Evolutionary conservation across 2,797 vertebrate species (phyloP).

Genomic region (Clamator glandarius): DNA sequence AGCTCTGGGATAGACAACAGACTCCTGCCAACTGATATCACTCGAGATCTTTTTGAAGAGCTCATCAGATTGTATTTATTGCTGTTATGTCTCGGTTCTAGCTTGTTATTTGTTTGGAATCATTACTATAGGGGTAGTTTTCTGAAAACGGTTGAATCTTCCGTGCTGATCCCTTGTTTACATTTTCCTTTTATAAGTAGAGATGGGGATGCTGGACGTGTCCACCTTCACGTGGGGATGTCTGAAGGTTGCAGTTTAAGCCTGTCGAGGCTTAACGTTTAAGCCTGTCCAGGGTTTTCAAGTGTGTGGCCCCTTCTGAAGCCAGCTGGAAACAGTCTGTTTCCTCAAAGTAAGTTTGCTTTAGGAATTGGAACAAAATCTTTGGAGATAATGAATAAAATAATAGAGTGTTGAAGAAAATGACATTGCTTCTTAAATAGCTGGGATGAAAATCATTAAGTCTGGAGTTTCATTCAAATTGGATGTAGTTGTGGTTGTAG

Average conservation of each 20-base stretch:
- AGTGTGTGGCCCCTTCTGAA: constrained; percentile 67
- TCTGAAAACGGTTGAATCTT: neutral
- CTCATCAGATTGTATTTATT: constrained; percentile 14
- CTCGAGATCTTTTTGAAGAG: constrained; percentile 54
- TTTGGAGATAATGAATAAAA: constrained; percentile 78
- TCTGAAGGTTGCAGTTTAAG: neutral
- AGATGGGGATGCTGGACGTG: neutral
- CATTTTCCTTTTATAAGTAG: neutral
- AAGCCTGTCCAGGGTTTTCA: constrained; percentile 49
- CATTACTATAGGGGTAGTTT: neutral
- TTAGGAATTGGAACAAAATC: constrained; percentile 76
- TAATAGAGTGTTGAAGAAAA: constrained; percentile 78
- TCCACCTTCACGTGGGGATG: neutral
- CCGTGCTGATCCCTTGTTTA: neutral
- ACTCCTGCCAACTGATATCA: neutral
- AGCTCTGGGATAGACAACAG: constrained; percentile 59
- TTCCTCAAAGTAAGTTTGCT: constrained; percentile 79
- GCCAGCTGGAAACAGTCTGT: constrained; percentile 79
- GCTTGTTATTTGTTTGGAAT: constrained; percentile 40
- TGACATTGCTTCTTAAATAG: constrained; percentile 73
- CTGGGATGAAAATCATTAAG: constrained; percentile 70
- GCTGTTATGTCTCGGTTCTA: constrained; percentile 3
- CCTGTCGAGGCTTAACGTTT: neutral
- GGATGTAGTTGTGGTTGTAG: constrained; percentile 70
- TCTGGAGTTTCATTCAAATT: constrained; percentile 79